Conservation (phyloP, 2,888 invertebrate species). For the Chrysolina americana region DNA sequence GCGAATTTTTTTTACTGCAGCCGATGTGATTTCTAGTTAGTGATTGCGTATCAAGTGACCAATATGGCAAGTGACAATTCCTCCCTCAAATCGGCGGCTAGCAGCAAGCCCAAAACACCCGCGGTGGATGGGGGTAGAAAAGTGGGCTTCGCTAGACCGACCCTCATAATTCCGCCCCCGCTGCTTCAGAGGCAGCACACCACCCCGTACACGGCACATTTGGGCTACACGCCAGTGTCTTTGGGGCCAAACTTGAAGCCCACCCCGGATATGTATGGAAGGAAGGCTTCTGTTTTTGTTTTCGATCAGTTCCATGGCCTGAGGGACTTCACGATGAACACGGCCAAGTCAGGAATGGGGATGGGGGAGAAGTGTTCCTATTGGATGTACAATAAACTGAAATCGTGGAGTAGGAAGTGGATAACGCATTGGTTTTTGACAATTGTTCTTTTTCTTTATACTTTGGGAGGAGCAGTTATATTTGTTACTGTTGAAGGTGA, state of each 20-base stretch:
- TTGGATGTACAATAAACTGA: conserved; percentile 85
- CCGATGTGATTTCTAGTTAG: background rate
- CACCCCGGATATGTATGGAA: conserved; percentile 57
- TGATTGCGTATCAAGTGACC: background rate
- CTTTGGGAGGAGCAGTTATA: conserved; percentile 84
- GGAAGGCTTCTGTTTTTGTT: conserved; percentile 83
- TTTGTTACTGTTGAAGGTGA: conserved; percentile 87
- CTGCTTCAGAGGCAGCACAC: conserved; percentile 36
- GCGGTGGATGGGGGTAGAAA: conserved; percentile 43
- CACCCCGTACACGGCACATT: conserved; percentile 32
- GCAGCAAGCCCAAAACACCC: conserved; percentile 48
- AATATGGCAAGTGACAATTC: conserved; percentile 44
- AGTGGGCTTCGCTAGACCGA: conserved; percentile 62
- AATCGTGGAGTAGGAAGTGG: conserved; percentile 85
- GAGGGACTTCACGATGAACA: conserved; percentile 81
- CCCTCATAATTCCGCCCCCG: conserved; percentile 63
- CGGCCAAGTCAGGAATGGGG: conserved; percentile 84
- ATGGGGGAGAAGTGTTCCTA: conserved; percentile 87
- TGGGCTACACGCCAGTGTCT: conserved; percentile 35
- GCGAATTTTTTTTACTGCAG: background rate
- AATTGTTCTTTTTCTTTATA: conserved; percentile 83
- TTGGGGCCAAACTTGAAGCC: conserved; percentile 30
- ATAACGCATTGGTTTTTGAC: conserved; percentile 91
- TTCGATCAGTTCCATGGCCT: conserved; percentile 86
- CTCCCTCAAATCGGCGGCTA: conserved; percentile 35